phyloP scores from a whole-genome alignment of 2,113 vertebrate species.

The Syngnathus typhle region DNA sequence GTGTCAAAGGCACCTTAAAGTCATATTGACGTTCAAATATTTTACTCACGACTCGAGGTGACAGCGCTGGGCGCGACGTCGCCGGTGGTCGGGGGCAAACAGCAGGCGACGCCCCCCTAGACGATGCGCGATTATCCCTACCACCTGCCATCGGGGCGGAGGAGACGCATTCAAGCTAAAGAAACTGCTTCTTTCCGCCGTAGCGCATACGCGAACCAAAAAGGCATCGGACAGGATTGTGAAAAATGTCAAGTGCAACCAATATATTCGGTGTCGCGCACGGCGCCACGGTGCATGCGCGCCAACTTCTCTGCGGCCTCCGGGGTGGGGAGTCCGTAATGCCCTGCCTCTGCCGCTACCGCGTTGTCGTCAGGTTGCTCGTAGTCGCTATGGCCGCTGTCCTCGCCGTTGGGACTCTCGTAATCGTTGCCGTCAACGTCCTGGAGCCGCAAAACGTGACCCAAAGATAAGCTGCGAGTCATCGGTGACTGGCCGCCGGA shows the following conservation, averaged over 20 bases:
- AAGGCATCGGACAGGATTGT: background rate
- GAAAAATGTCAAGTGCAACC: constrained; percentile 57
- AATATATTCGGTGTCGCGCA: constrained; percentile 78
- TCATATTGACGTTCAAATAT: background rate
- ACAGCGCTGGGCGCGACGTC: background rate
- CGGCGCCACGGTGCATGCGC: constrained; percentile 71
- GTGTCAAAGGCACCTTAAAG: background rate
- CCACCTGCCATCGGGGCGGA: constrained; percentile 23
- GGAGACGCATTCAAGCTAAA: background rate
- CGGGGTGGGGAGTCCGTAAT: constrained; percentile 84
- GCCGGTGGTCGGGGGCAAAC: constrained; percentile 37
- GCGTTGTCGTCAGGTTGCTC: constrained; percentile 78
- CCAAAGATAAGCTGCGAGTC: background rate
- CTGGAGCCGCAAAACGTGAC: constrained; percentile 1
- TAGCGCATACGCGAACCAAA: background rate
- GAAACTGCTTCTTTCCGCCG: background rate
- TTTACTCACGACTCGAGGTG: constrained; percentile 48
- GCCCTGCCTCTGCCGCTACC: constrained; percentile 48
- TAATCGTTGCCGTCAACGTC: constrained; percentile 73
- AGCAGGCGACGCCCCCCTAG: constrained; percentile 28
- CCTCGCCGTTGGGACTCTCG: constrained; percentile 76
- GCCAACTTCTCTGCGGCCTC: constrained; percentile 71
- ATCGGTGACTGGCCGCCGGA: background rate
- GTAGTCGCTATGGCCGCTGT: constrained; percentile 78
- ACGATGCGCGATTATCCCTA: constrained; percentile 13